Evolutionary conservation across 2,888 invertebrate genomes (phyloP), one percentile per base, ranked within the genome.

Genomic region (Lasioglossum marginatum): DNA sequence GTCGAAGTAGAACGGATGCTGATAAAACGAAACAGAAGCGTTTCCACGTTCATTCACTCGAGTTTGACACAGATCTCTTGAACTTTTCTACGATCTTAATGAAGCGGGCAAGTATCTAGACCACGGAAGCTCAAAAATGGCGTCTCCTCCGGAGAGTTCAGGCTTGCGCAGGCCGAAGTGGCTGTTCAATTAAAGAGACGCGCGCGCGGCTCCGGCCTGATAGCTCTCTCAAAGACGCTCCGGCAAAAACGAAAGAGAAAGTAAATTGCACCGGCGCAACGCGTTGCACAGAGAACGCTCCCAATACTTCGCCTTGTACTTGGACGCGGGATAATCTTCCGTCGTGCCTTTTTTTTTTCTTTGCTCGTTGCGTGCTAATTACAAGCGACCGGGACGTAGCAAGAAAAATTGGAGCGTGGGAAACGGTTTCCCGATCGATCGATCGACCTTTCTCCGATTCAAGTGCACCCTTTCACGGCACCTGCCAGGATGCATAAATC

Each of bases 341-440:
- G 37, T 40, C 19, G 23, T 63, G 52, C 23, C 40, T 34, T 71
- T 16, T n/a, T 34, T 71, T n/a, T n/a, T 45, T 77, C 52, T 37
- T 40, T 37, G 68, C 37, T 37, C 37, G 68, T 78, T 45, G 81
- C 74, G 82, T 48, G 77, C 40, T 85, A 85, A 88, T 88, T 76
- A 48, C 88, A 37, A 37, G 72, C 31, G 14, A n/a, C 43, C 43
- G 14, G 27, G 52, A 34, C 48, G 60, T 31, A 48, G 52, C 57
- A 14, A 27, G 70, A 74, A 79, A 84, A 89, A 89, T 79, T 88
- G 82, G 86, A 79, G 37, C 88, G 84, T 88, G 89, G 76, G 88
- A 89, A 89, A 76, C 43, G 31, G 79, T 16, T 70, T 79, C 37
- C 82, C 78, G 63, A 75, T 72, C 70, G 48, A 79, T 76, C 37